Percentiles rank a stretch among this genome's conserved stretches.
These are phyloP conservation scores for Protosalanx chinensis DNA, from an alignment of 2,797 vertebrate species.

Conservation along the genomic window DNA sequence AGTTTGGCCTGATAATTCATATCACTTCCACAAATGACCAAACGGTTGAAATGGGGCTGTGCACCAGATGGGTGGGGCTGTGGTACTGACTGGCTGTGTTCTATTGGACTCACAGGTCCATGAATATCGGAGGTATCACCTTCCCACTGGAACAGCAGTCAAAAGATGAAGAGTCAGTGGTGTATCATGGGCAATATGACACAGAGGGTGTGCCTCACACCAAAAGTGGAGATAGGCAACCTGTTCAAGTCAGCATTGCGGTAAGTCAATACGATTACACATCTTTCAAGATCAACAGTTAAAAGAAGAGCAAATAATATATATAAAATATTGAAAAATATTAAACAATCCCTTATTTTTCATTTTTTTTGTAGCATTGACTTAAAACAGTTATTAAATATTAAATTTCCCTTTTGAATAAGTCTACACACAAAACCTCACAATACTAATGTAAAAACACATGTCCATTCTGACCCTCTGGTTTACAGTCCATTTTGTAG, in stretches of 20 bases:
- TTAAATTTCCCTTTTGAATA: too few species aligned
- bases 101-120: constrained; percentile 71
- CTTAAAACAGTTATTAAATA: too few species aligned
- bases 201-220: constrained; percentile 96
- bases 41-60: background rate
- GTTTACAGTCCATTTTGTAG: too few species aligned
- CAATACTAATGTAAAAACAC: too few species aligned
- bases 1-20: constrained; percentile 3
- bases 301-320: too few species aligned
- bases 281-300: background rate
- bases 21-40: background rate
- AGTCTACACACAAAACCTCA: too few species aligned
- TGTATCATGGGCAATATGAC: constrained; percentile 86
- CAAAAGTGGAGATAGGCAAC: constrained; percentile 95
- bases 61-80: background rate
- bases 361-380: too few species aligned
- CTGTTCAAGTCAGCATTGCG: constrained; percentile 93
- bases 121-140: constrained; percentile 87
- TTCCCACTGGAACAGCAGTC: constrained; percentile 89
- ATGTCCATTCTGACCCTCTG: too few species aligned
- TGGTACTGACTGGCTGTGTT: background rate
- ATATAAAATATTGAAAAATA: too few species aligned
- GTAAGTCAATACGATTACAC: constrained; percentile 55
- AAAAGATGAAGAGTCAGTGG: constrained; percentile 79
- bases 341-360: too few species aligned